A percentile compares a stretch with the other conserved stretches of the same genome.
phyloP scores from a whole-genome alignment of 2,888 invertebrate genomes.

The Creontiades dilutus region DNA sequence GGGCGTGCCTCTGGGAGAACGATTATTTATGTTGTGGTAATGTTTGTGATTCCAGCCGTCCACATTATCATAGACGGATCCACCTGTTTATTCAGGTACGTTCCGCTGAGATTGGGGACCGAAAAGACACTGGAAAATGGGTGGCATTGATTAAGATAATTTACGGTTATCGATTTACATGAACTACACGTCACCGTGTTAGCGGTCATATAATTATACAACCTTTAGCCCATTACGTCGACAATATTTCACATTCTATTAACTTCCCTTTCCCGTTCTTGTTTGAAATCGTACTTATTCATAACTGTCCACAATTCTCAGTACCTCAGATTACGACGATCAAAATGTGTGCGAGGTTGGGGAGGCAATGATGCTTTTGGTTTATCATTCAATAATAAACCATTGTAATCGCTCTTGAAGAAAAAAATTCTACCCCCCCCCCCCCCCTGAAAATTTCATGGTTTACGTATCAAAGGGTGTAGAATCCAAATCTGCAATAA shows the following conservation, averaged over 20 bases:
- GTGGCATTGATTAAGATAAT: background rate
- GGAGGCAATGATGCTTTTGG: no score
- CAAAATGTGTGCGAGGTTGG: no score
- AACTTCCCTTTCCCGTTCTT: no score
- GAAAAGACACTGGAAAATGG: background rate
- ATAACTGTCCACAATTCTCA: no score
- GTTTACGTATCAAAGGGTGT: no score
- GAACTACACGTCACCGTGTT: background rate
- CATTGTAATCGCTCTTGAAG: no score
- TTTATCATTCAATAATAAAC: no score
- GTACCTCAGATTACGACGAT: no score
- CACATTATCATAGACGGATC: constrained; percentile 17
- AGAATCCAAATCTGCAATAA: no score
- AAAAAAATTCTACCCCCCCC: no score
- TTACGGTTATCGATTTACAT: background rate
- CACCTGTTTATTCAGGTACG: constrained; percentile 17
- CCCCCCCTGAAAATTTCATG: no score
- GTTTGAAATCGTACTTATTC: no score
- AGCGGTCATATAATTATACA: background rate
- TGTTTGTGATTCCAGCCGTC: constrained; percentile 31
- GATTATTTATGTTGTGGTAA: constrained; percentile 7
- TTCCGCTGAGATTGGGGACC: background rate
- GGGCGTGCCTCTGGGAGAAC: constrained; percentile 20
- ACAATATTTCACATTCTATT: background rate
- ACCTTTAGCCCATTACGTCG: background rate